phyloP scores from a whole-genome alignment of 2,797 vertebrate species.

The Acridotheres tristis region DNA sequence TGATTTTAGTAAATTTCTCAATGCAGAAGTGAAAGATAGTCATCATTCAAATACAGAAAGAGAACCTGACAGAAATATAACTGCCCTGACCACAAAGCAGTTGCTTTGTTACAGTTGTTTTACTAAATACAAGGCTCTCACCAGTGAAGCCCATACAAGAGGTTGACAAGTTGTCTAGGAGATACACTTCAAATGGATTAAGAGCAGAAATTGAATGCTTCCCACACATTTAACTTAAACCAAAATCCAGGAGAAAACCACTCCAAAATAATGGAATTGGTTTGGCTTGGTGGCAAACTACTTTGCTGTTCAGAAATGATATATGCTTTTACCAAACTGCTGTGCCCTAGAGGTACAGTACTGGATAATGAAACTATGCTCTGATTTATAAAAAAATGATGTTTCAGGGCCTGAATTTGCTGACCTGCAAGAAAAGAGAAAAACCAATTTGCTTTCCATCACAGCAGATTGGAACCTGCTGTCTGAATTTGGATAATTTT shows the following conservation, averaged over 20 bases:
- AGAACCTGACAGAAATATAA: slow-evolving; percentile 26
- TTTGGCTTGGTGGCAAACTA: not conserved
- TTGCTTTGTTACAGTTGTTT: not conserved
- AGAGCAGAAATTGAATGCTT: not conserved
- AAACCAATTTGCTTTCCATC: not conserved
- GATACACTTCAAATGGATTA: not conserved
- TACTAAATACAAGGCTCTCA: not conserved
- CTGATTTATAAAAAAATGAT: not conserved
- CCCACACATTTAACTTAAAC: not conserved
- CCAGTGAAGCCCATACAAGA: not conserved
- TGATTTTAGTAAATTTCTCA: slow-evolving; percentile 20
- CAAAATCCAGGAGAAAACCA: not conserved
- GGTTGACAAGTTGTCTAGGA: not conserved
- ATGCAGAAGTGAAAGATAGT: slow-evolving; percentile 58
- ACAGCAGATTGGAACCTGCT: not conserved
- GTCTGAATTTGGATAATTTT: not conserved
- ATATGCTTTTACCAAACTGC: not conserved
- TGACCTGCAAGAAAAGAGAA: not conserved
- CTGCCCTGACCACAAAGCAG: slow-evolving; percentile 12
- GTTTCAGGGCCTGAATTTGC: not conserved
- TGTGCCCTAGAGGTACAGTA: not conserved
- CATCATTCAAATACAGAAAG: not conserved
- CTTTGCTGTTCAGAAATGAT: not conserved
- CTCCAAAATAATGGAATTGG: not conserved
- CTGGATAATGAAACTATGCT: not conserved